Evolutionary conservation across 2,797 vertebrate species (phyloP).

Genomic region (Myotis myotis): DNA sequence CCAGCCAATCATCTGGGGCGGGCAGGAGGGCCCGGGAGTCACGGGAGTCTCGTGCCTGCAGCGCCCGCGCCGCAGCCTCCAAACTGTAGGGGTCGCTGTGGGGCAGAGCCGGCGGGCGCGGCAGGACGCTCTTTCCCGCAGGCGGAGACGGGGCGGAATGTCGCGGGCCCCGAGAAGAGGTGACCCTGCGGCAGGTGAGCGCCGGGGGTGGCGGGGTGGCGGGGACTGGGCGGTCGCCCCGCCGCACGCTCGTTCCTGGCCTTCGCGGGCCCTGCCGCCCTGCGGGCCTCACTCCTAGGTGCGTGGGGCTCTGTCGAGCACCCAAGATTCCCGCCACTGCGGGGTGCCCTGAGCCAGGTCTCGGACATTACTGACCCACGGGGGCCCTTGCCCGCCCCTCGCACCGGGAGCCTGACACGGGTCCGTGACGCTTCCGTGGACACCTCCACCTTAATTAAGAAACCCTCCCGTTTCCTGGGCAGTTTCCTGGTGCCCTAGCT

Average conservation of each 20-base stretch:
- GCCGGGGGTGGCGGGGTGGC: accelerated
- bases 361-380: accelerated
- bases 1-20: accelerated
- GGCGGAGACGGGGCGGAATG: background rate
- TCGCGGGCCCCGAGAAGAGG: accelerated
- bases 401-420: accelerated
- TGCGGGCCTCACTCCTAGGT: background rate
- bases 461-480: background rate
- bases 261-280: background rate
- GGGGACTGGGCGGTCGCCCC: accelerated
- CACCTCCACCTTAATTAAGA: background rate
- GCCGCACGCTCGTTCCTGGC: accelerated
- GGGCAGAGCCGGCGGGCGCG: background rate
- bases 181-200: background rate
- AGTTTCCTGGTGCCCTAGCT: too few relatives aligned
- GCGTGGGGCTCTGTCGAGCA: background rate
- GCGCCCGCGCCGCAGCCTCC: conserved; percentile 45
- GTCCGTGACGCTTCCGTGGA: accelerated
- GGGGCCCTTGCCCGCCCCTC: background rate
- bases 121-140: background rate
- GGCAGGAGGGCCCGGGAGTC: accelerated
- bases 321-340: accelerated
- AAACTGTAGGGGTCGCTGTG: conserved; percentile 37
- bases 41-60: accelerated
- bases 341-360: background rate